Conservation (phyloP, 2,113 vertebrate genomes). For the Gobio gobio region DNA sequence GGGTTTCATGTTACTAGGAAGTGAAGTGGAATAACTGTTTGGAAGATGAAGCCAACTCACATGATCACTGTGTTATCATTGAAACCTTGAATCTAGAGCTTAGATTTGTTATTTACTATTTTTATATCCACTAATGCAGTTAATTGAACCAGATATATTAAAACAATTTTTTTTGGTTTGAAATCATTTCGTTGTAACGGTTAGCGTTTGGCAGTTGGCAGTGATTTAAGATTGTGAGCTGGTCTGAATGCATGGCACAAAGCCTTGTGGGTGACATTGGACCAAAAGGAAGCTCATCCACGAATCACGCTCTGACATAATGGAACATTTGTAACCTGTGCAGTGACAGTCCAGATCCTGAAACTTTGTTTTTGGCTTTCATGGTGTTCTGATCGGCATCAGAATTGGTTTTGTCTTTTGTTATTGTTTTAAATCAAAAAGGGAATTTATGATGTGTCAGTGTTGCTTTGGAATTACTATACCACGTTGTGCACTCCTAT, state of each 20-base stretch:
- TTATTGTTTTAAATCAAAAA: background rate
- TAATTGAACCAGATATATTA: background rate
- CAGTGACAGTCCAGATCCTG: background rate
- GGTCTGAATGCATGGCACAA: conserved; percentile 7
- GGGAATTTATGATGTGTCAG: background rate
- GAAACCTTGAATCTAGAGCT: conserved; percentile 33
- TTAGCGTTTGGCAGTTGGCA: background rate
- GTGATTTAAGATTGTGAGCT: background rate
- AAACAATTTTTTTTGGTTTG: background rate
- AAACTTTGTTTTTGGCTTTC: background rate
- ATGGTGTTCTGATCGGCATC: background rate
- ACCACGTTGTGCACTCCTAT: background rate
- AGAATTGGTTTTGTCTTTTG: background rate
- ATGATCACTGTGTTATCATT: conserved; percentile 1
- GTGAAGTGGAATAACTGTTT: background rate
- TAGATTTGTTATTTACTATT: conserved; percentile 34
- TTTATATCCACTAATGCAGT: conserved; percentile 30
- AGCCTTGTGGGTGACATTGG: conserved; percentile 11
- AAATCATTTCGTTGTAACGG: background rate
- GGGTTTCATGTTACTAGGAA: background rate
- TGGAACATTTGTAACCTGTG: background rate
- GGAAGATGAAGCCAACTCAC: background rate
- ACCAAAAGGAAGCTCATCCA: background rate
- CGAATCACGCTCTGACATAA: background rate
- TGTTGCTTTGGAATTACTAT: background rate